Base-by-base conservation (phyloP, 2,888 invertebrate genomes). In the Siphlonurus alternatus region DNA sequence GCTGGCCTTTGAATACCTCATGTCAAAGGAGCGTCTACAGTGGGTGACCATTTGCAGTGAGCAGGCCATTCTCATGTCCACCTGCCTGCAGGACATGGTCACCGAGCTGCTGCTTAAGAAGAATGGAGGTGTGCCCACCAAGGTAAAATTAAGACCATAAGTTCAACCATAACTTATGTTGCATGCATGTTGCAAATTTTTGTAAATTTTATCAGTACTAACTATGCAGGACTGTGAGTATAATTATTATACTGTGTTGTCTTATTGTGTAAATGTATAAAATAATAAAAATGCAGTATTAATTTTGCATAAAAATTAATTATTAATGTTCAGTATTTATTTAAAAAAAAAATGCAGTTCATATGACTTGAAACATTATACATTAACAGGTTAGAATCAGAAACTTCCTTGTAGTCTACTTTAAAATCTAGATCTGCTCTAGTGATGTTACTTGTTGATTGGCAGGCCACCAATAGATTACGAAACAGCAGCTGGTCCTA, bases 81-180 rank as follows among this genome's bases (percentile, higher is more conserved):
- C 95, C 65, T 94, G 94, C 73, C 80, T 99, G 65, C 91, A 96
- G 81, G 88, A 91, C 3, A 93, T 98, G 83, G 97, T 98, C 1
- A 93, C 96, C 73, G 97, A 98, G 75, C 78, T 98, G 69, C 79
- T 89, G 75, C 79, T 87, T 61, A 88, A 88, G 74, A 87, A 85
- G 72, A 82, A 80, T 71, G 86, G 84, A 23, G 74, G 78, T 1
- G 80, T 79, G 15, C 80, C 79, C 23, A 76, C 70, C 69, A 71
- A 74, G 71, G 76, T 76, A 67, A 69, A 68, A 10, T 7, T 19
- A 7, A 59, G n/a, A 7, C 22, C n/a, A 59, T 7, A 20, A 20
- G n/a, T 53, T 53, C n/a, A 15, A 53, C 53, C 15, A 15, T 53
- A 53, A 53, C 53, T n/a, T 53, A 53, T n/a, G n/a, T 53, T 24